phyloP scores from a whole-genome alignment of 2,797 vertebrate species.

The Acanthurus leucopareius region DNA sequence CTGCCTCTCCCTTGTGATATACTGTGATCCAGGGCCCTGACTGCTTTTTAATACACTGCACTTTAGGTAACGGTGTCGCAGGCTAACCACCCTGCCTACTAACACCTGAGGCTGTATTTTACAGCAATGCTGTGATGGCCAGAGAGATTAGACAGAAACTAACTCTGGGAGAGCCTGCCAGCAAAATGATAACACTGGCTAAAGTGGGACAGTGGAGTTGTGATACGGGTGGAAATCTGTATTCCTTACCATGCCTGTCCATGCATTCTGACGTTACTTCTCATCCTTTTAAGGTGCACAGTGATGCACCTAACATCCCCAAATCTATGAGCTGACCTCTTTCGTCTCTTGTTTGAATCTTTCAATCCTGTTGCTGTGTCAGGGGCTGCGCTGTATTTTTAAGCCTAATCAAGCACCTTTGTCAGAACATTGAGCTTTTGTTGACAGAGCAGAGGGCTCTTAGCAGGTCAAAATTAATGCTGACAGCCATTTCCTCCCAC shows the following conservation, averaged over 20 bases:
- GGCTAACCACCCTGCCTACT: slow-evolving; percentile 84
- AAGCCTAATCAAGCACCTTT: slow-evolving; percentile 76
- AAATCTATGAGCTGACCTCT: slow-evolving; percentile 27
- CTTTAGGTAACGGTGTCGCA: slow-evolving; percentile 86
- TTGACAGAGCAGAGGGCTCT: slow-evolving; percentile 74
- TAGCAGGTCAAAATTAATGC: slow-evolving; percentile 71
- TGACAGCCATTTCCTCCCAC: slow-evolving; percentile 79
- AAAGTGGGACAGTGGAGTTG: slow-evolving; percentile 50
- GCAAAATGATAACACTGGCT: slow-evolving; percentile 65
- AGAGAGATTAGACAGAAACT: slow-evolving; percentile 72
- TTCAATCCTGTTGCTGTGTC: slow-evolving; percentile 49
- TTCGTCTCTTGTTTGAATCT: slow-evolving; percentile 41
- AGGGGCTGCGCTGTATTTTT: slow-evolving; percentile 60
- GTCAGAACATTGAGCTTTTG: slow-evolving; percentile 73
- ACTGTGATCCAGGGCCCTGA: slow-evolving; percentile 92
- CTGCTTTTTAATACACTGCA: slow-evolving; percentile 98
- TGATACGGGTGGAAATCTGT: slow-evolving; percentile 25
- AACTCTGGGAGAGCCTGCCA: slow-evolving; percentile 69
- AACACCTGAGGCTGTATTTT: slow-evolving; percentile 88
- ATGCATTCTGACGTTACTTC: slow-evolving; percentile 2
- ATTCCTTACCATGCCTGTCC: slow-evolving; percentile 26
- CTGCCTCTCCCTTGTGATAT: slow-evolving; percentile 92
- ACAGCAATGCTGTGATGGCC: slow-evolving; percentile 73
- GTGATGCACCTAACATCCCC: neutral
- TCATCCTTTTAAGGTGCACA: neutral